Conservation (phyloP, 1,140 invertebrate genomes). For the Zaprionus inermis region DNA sequence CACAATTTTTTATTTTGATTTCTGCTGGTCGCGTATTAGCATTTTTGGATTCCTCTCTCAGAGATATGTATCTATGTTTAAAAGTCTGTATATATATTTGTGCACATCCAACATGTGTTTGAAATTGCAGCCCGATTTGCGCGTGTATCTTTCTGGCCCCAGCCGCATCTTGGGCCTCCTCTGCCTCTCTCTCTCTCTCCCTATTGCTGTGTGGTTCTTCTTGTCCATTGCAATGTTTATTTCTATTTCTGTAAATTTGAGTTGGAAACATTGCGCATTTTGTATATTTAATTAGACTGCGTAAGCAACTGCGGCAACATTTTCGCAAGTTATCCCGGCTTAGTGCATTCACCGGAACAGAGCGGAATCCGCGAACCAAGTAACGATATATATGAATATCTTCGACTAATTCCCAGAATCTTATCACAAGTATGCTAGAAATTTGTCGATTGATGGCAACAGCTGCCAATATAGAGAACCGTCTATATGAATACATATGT, state of each 20-base stretch:
- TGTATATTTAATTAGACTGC: conserved; percentile 57
- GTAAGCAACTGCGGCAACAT: conserved; percentile 25
- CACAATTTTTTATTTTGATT: conserved; percentile 74
- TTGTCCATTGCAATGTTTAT: conserved; percentile 32
- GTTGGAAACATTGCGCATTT: conserved; percentile 69
- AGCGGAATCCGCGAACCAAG: not conserved
- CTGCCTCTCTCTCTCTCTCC: not conserved
- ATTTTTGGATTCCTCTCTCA: conserved; percentile 64
- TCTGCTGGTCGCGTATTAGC: conserved; percentile 66
- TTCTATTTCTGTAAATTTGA: conserved; percentile 51
- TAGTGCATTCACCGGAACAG: not conserved
- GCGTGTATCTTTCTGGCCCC: conserved; percentile 46
- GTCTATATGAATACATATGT: not conserved
- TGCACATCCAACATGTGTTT: conserved; percentile 76
- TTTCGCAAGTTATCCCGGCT: conserved; percentile 23
- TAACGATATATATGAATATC: not conserved
- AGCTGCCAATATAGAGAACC: conserved; percentile 8
- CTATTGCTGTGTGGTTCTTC: no score
- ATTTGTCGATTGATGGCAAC: conserved; percentile 20
- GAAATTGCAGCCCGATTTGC: conserved; percentile 57
- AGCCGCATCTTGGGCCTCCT: conserved; percentile 8
- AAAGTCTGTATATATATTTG: conserved; percentile 30
- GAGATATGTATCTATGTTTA: conserved; percentile 21
- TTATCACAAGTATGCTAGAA: not conserved
- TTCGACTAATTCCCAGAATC: not conserved